Conservation (phyloP, 2,888 invertebrate species). For the Seira musarum region DNA sequence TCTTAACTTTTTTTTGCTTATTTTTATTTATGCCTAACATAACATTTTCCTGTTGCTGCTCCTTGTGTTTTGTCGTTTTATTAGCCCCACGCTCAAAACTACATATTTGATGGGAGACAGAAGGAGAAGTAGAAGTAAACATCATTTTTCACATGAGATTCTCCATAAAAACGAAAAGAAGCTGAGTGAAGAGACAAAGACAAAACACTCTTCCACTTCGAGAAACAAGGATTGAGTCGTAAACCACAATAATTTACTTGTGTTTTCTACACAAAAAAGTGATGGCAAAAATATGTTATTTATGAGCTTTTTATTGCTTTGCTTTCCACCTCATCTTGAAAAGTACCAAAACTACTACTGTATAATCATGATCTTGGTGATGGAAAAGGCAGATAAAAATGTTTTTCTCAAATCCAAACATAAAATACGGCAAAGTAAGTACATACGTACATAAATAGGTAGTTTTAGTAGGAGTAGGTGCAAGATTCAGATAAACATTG, state of each 20-base stretch:
- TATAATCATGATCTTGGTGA: not conserved
- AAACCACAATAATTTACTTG: constrained; percentile 55
- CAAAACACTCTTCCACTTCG: not conserved
- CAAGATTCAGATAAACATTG: too few relatives aligned
- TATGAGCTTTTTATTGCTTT: constrained; percentile 50
- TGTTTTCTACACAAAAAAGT: constrained; percentile 48
- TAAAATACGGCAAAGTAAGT: too few relatives aligned
- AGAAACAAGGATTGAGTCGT: constrained; percentile 48
- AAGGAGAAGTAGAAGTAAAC: constrained; percentile 39
- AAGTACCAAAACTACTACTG: not conserved
- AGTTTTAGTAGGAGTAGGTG: too few relatives aligned
- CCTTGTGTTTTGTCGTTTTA: not conserved
- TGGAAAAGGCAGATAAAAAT: not conserved
- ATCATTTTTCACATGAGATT: constrained; percentile 28
- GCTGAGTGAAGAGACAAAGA: constrained; percentile 13
- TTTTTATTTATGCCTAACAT: constrained; percentile 3
- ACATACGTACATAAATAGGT: too few relatives aligned
- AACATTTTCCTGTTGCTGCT: constrained; percentile 12
- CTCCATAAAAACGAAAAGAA: not conserved
- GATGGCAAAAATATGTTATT: constrained; percentile 52
- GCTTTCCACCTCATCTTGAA: constrained; percentile 8
- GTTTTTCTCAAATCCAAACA: too few relatives aligned
- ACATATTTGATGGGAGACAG: constrained; percentile 8
- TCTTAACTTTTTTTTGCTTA: constrained; percentile 1
- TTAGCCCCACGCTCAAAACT: constrained; percentile 8